These are phyloP conservation scores for Cabera pusaria DNA, from an alignment of 2,888 invertebrate genomes.

Conservation along the genomic window DNA sequence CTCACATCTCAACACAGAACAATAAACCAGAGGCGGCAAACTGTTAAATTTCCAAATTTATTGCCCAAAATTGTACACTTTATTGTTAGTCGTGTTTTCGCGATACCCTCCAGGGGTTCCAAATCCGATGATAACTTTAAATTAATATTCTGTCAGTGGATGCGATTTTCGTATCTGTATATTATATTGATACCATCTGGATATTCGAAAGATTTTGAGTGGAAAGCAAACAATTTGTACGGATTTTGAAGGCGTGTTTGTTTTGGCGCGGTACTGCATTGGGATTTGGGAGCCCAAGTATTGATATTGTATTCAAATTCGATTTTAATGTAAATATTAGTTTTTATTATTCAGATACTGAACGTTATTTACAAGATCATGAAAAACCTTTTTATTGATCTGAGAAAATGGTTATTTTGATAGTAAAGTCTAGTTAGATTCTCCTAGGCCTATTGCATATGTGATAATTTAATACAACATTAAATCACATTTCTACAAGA, in stretches of 20 bases:
- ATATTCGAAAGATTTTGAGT: slow-evolving; percentile 50
- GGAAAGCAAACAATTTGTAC: slow-evolving; percentile 54
- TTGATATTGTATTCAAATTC: too few relatives aligned
- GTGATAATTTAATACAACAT: too few relatives aligned
- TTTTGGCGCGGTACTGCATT: slow-evolving; percentile 40
- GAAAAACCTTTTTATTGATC: too few relatives aligned
- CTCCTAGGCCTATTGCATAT: too few relatives aligned
- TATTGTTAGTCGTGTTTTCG: slow-evolving; percentile 66
- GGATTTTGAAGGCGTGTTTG: slow-evolving; percentile 47
- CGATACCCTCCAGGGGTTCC: slow-evolving; percentile 57
- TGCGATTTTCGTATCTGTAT: slow-evolving; percentile 60
- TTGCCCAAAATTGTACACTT: slow-evolving; percentile 59
- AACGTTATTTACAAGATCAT: too few relatives aligned
- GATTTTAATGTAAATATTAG: too few relatives aligned
- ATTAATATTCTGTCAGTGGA: slow-evolving; percentile 78
- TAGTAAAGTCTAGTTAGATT: too few relatives aligned
- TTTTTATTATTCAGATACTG: too few relatives aligned
- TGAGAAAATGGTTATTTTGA: too few relatives aligned
- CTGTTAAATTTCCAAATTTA: slow-evolving; percentile 59
- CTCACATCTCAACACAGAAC: slow-evolving; percentile 41
- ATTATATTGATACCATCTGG: slow-evolving; percentile 66
- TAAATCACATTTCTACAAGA: too few relatives aligned
- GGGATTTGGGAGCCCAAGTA: too few relatives aligned
- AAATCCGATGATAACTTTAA: slow-evolving; percentile 55
- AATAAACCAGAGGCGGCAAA: slow-evolving; percentile 56